Base-by-base conservation (phyloP, 2,797 vertebrate genomes). In the Potorous gilbertii region DNA sequence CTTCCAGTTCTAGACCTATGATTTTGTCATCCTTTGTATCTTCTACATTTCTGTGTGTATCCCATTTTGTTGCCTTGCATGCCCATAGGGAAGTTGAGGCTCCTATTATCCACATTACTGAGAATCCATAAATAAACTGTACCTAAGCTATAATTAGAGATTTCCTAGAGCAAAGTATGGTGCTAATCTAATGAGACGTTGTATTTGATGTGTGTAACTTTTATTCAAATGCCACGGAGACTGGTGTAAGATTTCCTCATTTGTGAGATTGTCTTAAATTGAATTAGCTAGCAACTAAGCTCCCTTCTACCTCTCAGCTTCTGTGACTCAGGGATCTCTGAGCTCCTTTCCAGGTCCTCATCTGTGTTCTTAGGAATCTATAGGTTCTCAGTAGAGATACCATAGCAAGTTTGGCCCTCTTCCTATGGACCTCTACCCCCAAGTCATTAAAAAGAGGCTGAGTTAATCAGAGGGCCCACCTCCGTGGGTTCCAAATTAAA, bases 381-480 rank as follows among this genome's bases (percentile, higher is more conserved):
- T 9, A 81, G 66, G 13, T 81, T 81, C n/a, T 81, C n/a, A 40
- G n/a, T 46, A 87, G 74, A 87, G 40, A 50, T 50, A 46, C 10
- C 40, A 50, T 50, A 28, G 21, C 74, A 87, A 9, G 24, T 27
- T 50, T 27, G 74, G 10, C 74, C 10, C 59, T 52, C 4, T 59
- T 59, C 12, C 34, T 54, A 90, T 50, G 21, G 54, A 34, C 31
- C 54, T 87, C 74, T 18, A 52, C 8, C 31, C 29, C 2, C 93
- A n/a, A 56, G 52, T 92, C 10, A 46, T 18, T 11, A 16, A 18
- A 13, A 21, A 16, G 16, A 56, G 1, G 0, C 29, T 8, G n/a
- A 2, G n/a, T 4, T 0, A 4, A 40, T 16, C 14, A 6, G 50
- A 0, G 0, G 21, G 1, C 50, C 40, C 24, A 87, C 24, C 9